Evolutionary conservation across 2,797 vertebrate genomes (phyloP).

Genomic region (Sebastes minor): DNA sequence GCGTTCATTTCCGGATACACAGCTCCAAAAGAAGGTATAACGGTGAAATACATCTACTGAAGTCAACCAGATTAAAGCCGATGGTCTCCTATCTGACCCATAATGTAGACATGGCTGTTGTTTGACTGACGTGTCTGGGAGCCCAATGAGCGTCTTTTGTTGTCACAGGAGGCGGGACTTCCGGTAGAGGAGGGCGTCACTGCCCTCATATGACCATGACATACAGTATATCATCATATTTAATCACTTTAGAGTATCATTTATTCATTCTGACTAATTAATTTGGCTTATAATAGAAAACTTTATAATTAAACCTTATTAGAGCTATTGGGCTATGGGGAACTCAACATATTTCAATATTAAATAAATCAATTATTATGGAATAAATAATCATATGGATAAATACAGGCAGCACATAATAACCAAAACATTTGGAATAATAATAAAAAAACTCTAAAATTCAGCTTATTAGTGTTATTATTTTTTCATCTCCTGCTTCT

Average conservation of each 20-base stretch:
- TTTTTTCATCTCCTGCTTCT: too few relatives aligned
- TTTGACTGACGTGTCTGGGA: conserved; percentile 19
- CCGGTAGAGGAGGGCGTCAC: conserved; percentile 18
- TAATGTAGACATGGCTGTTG: conserved; percentile 60
- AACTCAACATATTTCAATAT: background rate
- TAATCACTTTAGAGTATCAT: background rate
- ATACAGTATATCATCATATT: background rate
- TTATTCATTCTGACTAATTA: background rate
- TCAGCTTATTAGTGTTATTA: too few relatives aligned
- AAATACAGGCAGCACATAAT: background rate
- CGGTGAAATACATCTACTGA: conserved; percentile 11
- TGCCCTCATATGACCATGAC: background rate
- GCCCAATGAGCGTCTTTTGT: conserved; percentile 48
- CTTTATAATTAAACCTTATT: background rate
- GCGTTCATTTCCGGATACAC: background rate
- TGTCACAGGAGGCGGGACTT: conserved; percentile 69
- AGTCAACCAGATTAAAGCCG: conserved; percentile 44
- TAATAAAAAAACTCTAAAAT: background rate
- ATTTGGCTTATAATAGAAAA: background rate
- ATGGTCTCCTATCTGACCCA: conserved; percentile 56
- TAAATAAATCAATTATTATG: background rate
- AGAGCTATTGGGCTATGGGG: background rate
- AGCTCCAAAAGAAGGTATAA: background rate
- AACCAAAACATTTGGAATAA: background rate
- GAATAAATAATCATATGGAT: background rate